These are phyloP conservation scores for Cepaea nemoralis DNA, from an alignment of 1,140 invertebrate species.

Conservation along the genomic window DNA sequence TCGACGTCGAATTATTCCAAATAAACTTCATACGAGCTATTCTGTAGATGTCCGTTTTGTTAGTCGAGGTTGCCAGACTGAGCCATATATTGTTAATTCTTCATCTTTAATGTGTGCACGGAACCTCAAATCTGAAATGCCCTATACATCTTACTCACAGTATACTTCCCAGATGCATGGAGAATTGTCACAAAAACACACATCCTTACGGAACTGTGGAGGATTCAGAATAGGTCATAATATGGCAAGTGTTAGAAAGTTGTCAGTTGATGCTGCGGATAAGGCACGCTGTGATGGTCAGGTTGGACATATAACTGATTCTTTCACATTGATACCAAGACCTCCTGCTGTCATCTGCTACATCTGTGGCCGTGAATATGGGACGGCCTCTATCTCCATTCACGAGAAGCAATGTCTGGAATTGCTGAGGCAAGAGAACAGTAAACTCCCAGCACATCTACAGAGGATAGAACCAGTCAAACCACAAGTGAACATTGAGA, in stretches of 20 bases:
- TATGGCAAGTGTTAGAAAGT: background rate
- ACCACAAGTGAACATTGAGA: conserved; percentile 64
- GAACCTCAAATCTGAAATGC: background rate
- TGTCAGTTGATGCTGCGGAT: background rate
- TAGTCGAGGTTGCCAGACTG: background rate
- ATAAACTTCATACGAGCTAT: background rate
- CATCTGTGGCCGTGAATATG: conserved; percentile 78
- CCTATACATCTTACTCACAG: background rate
- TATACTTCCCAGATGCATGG: background rate
- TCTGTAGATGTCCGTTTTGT: background rate
- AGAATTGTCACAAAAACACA: background rate
- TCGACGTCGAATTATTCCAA: no score
- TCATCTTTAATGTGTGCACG: background rate
- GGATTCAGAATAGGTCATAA: background rate
- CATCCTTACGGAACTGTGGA: background rate
- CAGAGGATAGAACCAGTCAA: conserved; percentile 76
- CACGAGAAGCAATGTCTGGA: conserved; percentile 83
- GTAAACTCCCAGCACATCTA: conserved; percentile 75
- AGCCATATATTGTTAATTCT: background rate
- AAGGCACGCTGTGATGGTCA: background rate
- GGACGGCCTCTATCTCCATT: conserved; percentile 79
- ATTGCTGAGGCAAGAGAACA: conserved; percentile 80
- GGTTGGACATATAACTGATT: background rate
- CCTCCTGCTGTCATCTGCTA: conserved; percentile 16
- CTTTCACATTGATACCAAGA: background rate